Conservation (phyloP, 1,140 invertebrate genomes). For the Tetramorium alpestre region DNA sequence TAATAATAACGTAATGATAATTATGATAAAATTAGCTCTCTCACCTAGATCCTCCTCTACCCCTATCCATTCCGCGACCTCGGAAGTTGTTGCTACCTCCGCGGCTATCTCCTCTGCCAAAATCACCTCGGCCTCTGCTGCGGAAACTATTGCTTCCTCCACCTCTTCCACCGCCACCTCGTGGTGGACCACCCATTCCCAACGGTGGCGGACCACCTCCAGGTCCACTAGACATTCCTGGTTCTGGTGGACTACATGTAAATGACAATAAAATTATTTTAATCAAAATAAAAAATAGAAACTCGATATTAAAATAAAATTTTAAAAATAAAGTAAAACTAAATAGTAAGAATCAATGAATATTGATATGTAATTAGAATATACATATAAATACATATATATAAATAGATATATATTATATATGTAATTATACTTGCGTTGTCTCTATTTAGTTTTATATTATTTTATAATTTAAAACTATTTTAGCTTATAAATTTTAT, state of each 20-base stretch:
- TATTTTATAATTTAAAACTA: not conserved
- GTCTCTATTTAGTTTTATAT: not conserved
- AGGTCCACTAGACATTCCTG: conserved; percentile 76
- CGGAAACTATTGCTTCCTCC: conserved; percentile 80
- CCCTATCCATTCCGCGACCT: conserved; percentile 79
- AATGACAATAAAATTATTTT: not conserved
- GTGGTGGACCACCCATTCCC: conserved; percentile 78
- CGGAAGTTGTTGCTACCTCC: conserved; percentile 73
- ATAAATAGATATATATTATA: no score
- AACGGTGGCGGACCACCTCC: conserved; percentile 77
- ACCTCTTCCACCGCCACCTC: conserved; percentile 79
- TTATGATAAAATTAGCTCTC: not conserved
- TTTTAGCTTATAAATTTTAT: not conserved
- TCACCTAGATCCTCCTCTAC: conserved; percentile 81
- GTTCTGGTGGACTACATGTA: conserved; percentile 77
- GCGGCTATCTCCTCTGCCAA: conserved; percentile 75
- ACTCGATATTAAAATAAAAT: no score
- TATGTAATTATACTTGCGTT: no score
- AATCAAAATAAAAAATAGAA: no score
- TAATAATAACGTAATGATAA: no score
- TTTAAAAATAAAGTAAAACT: no score
- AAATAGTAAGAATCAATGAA: no score
- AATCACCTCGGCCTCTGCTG: conserved; percentile 77
- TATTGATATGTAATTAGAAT: no score
- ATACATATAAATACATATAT: no score